Evolutionary conservation across 2,113 vertebrate species (phyloP), one percentile per base, ranked within the genome.

Genomic region (Alligator sinensis): DNA sequence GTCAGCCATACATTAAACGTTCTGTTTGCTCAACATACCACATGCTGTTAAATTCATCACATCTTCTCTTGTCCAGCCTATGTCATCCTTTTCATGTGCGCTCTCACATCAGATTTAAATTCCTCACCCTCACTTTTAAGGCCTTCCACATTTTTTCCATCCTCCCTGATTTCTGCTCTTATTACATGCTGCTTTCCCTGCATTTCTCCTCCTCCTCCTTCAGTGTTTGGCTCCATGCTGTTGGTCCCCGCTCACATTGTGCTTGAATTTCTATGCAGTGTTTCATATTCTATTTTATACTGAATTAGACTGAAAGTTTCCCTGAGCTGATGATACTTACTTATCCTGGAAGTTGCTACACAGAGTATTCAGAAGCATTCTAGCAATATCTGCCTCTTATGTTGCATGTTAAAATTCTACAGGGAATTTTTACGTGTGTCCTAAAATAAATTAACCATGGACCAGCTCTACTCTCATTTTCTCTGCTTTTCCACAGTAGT

Each of bases 331-430:
- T 84, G 85, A 27, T 3, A 47, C 13, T 86, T 64, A 47, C 87
- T 30, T 86, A 84, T 30, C 24, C 27, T n/a, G 66, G 86, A 93
- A 62, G 55, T 59, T 77, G 38, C 70, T 80, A 18, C 13, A 38
- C 66, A 82, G 80, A 86, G 60, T 87, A 68, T 68, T 95, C 54
- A 72, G 84, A 62, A 63, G 28, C 30, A 18, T 63, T 86, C 80
- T 68, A 81, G 25, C 30, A 83, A 77, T 60, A 62, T 22, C 19
- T 24, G 61, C 9, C 30, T 70, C 55, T 90, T 47, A n/a, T 74
- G 78, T 88, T 93, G 86, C 55, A 11, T 57, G 70, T 19, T 88
- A 62, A 90, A 94, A 90, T 30, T n/a, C 85, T 81, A 75, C 28
- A 79, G 87, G 18, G 59, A 84, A 57, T 61, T 92, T 63, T 84